Conservation (phyloP, 2,888 invertebrate genomes). For the Tinea trinotella region DNA sequence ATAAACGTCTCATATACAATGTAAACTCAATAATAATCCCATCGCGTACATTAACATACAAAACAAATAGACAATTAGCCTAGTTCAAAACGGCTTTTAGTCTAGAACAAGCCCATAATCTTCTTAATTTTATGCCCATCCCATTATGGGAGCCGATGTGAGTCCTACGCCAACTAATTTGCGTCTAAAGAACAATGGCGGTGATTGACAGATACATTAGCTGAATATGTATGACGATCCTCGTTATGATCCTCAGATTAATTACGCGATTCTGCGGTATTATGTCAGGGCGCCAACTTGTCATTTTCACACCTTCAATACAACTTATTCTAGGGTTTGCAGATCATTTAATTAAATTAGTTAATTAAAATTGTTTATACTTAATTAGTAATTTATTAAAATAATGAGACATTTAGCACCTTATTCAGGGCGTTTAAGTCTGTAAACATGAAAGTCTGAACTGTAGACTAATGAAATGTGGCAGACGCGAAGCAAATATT, state of each 20-base stretch:
- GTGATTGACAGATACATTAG: slow-evolving; percentile 40
- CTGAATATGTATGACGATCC: slow-evolving; percentile 48
- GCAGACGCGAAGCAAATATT: no score
- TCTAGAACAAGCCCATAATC: slow-evolving; percentile 27
- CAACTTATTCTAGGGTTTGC: slow-evolving; percentile 37
- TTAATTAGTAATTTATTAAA: not conserved
- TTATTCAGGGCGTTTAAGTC: no score
- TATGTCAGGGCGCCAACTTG: slow-evolving; percentile 38
- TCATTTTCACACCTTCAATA: slow-evolving; percentile 54
- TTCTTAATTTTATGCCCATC: slow-evolving; percentile 34
- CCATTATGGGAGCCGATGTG: slow-evolving; percentile 12
- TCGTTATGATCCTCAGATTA: slow-evolving; percentile 52
- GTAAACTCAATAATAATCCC: slow-evolving; percentile 1
- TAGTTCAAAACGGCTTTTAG: slow-evolving; percentile 17
- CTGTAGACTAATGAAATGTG: no score
- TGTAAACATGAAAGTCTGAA: no score
- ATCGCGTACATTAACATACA: slow-evolving; percentile 14
- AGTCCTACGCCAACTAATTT: slow-evolving; percentile 55
- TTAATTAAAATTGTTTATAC: no score
- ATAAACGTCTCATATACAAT: no score
- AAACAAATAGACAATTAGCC: slow-evolving; percentile 17
- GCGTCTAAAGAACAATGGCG: slow-evolving; percentile 52
- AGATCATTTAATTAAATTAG: not conserved
- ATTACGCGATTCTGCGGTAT: slow-evolving; percentile 39
- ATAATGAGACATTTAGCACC: no score